phyloP scores from a whole-genome alignment of 2,113 vertebrate genomes.

The Nematolebias whitei region DNA sequence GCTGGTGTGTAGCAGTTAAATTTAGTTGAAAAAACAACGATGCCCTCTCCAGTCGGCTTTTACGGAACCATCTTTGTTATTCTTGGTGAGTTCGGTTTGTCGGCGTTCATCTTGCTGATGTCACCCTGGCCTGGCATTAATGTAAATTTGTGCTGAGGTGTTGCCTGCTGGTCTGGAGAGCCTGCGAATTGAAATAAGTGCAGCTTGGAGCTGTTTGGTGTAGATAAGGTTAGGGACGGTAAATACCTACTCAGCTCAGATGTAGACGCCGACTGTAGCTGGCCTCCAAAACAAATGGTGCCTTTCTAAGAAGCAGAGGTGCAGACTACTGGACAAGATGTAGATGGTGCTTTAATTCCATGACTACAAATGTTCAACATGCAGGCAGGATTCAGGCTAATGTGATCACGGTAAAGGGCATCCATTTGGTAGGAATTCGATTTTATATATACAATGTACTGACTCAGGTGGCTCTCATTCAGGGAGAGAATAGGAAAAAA shows the following conservation, averaged over 20 bases:
- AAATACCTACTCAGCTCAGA: slow-evolving; percentile 31
- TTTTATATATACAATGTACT: too few relatives aligned
- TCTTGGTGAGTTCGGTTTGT: slow-evolving; percentile 7
- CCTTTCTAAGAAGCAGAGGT: slow-evolving; percentile 12
- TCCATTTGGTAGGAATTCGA: slow-evolving; percentile 6
- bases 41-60: slow-evolving; percentile 15
- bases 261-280: slow-evolving; percentile 19
- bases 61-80: not conserved
- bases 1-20: not conserved
- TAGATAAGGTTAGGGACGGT: slow-evolving; percentile 44
- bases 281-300: slow-evolving; percentile 29
- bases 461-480: too few relatives aligned
- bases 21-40: slow-evolving; percentile 9
- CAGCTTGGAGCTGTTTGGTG: slow-evolving; percentile 37
- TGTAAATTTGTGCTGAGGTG: slow-evolving; percentile 37
- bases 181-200: slow-evolving; percentile 21
- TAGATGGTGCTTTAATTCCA: slow-evolving; percentile 17
- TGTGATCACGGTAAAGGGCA: slow-evolving; percentile 2
- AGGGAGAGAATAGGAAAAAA: slow-evolving; percentile 1
- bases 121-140: slow-evolving; percentile 18
- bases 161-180: slow-evolving; percentile 14
- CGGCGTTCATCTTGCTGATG: slow-evolving; percentile 5
- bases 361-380: not conserved
- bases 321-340: slow-evolving; percentile 9
- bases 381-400: slow-evolving; percentile 15